These are phyloP conservation scores for Prochilodus magdalenae DNA, from an alignment of 2,113 vertebrate genomes.

Conservation along the genomic window DNA sequence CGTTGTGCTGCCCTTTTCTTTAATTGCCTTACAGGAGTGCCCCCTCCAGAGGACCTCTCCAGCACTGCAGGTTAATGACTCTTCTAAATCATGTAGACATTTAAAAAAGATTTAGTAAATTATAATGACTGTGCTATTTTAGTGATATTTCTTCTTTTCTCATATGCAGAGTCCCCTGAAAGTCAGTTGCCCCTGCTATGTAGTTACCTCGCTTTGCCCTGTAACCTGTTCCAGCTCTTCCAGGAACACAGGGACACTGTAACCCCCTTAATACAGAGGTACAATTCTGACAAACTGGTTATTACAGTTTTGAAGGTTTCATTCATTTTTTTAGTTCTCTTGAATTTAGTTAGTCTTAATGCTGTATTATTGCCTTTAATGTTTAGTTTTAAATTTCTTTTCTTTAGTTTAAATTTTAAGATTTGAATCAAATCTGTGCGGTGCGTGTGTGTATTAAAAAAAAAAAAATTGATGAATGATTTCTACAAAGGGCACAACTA, in stretches of 20 bases:
- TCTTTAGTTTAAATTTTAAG: too few species aligned
- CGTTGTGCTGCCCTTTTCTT: slow-evolving; percentile 93
- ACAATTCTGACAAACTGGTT: slow-evolving; percentile 13
- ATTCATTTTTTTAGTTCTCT: not conserved
- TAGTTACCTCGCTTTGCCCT: slow-evolving; percentile 90
- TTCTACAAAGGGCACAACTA: too few species aligned
- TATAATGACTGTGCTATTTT: not conserved
- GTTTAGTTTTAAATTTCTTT: too few species aligned
- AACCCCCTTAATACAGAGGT: slow-evolving; percentile 88
- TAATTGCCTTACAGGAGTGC: slow-evolving; percentile 91
- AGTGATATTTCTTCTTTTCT: not conserved
- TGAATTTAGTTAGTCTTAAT: too few species aligned
- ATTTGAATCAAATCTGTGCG: too few species aligned
- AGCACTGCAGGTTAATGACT: slow-evolving; percentile 66
- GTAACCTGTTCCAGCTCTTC: slow-evolving; percentile 94
- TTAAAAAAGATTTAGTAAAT: too few species aligned
- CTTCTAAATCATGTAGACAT: not conserved
- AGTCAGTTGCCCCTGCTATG: slow-evolving; percentile 89
- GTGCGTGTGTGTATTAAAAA: too few species aligned
- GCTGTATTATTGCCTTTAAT: too few species aligned
- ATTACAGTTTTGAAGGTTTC: too few species aligned
- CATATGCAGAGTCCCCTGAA: slow-evolving; percentile 81
- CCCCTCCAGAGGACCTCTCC: slow-evolving; percentile 88
- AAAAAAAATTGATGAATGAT: too few species aligned
- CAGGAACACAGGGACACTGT: slow-evolving; percentile 86